phyloP scores from a whole-genome alignment of 2,797 vertebrate species.

The Hemitrygon akajei region DNA sequence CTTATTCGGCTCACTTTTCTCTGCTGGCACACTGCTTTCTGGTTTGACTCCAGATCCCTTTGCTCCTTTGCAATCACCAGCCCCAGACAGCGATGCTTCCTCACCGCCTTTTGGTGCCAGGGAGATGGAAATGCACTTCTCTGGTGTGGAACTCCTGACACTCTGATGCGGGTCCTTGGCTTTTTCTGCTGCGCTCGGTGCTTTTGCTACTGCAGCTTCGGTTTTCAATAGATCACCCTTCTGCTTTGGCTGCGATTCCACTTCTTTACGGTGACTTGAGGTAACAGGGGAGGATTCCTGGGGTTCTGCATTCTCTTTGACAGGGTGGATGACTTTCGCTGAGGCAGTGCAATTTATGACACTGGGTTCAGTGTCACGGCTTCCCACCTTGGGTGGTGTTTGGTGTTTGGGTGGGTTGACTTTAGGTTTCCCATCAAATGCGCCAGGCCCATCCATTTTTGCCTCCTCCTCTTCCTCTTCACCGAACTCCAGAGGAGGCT shows the following conservation, averaged over 20 bases:
- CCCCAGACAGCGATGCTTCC: background rate
- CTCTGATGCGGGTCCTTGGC: background rate
- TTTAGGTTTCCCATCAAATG: background rate
- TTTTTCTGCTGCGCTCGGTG: background rate
- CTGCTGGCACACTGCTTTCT: background rate
- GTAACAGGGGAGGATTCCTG: conserved; percentile 40
- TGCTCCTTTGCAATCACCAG: background rate
- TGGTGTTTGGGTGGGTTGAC: no score
- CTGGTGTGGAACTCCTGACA: background rate
- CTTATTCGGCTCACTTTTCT: background rate
- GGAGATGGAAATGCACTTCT: background rate
- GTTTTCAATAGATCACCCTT: conserved; percentile 46
- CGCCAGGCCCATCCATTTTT: background rate
- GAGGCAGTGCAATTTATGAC: background rate
- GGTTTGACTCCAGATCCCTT: background rate
- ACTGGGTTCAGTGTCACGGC: conserved; percentile 40
- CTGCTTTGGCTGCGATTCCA: conserved; percentile 39
- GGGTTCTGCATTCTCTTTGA: conserved; percentile 44
- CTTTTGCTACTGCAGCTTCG: conserved; percentile 32
- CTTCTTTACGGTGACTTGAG: conserved; percentile 44
- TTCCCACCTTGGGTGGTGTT: conserved; percentile 27
- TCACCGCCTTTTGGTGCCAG: background rate
- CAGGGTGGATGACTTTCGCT: conserved; percentile 10
- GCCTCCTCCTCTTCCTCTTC: conserved; percentile 83
- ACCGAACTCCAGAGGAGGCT: conserved; percentile 88